Conservation (phyloP, 2,888 invertebrate species). For the Pristionchus exspectatus region DNA sequence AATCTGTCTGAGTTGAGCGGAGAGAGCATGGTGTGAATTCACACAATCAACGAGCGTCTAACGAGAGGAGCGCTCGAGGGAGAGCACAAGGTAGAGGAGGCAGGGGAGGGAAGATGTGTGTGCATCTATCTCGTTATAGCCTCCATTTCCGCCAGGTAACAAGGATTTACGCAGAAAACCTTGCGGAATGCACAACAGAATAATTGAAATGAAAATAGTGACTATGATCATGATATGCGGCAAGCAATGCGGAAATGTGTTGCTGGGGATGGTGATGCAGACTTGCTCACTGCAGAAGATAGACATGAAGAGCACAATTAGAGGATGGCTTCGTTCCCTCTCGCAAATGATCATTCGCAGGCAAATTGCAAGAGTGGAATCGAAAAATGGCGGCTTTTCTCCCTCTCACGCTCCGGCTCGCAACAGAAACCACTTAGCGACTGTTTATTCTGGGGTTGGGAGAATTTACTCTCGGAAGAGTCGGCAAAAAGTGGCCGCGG, state of each 20-base stretch:
- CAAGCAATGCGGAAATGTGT: too few species aligned
- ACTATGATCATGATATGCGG: too few species aligned
- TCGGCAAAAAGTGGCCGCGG: neutral
- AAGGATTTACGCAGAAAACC: neutral
- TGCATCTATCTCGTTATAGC: neutral
- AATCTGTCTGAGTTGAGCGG: neutral
- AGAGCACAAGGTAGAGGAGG: neutral
- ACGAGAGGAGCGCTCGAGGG: neutral
- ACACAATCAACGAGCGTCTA: neutral
- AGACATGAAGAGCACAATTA: neutral
- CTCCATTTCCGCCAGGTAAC: slow-evolving; percentile 1
- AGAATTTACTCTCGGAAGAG: neutral
- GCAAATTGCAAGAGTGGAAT: neutral
- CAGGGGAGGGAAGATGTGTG: slow-evolving; percentile 6
- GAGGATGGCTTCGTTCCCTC: neutral
- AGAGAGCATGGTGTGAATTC: neutral
- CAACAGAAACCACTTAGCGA: slow-evolving; percentile 17
- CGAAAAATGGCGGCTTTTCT: too few species aligned
- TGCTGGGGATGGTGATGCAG: too few species aligned
- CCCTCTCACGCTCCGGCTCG: neutral
- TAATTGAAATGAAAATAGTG: too few species aligned
- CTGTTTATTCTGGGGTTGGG: neutral
- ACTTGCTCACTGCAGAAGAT: too few species aligned
- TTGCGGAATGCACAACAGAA: neutral
- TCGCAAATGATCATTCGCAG: neutral